phyloP scores from a whole-genome alignment of 2,113 vertebrate species.

The Dicrurus megarhynchus region DNA sequence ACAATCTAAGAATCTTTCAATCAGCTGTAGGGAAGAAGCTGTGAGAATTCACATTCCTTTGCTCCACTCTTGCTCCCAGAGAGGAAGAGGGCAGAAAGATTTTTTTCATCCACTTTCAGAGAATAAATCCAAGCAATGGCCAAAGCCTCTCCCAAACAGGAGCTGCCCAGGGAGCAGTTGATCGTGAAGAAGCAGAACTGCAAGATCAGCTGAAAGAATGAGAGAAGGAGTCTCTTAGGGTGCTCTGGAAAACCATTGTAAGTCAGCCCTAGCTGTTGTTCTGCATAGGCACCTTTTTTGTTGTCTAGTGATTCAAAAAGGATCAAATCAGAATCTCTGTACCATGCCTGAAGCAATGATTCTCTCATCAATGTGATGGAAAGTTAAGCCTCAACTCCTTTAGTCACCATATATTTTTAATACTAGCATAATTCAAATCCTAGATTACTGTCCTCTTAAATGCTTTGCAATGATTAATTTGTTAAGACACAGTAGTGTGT shows the following conservation, averaged over 20 bases:
- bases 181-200: background rate
- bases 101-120: background rate
- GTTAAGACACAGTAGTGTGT: background rate
- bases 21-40: background rate
- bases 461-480: slow-evolving; percentile 16
- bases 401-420: background rate
- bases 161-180: background rate
- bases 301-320: background rate
- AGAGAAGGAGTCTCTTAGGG: background rate
- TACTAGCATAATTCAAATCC: slow-evolving; percentile 13
- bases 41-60: background rate
- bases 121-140: background rate
- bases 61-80: background rate
- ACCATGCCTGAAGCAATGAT: background rate
- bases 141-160: background rate
- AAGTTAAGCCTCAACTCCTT: background rate
- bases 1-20: background rate
- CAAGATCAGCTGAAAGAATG: background rate
- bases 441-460: background rate
- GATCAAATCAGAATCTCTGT: background rate
- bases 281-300: background rate
- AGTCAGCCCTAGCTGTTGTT: background rate
- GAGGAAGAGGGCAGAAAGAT: background rate
- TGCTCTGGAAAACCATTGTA: background rate
- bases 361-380: background rate